These are phyloP conservation scores for Luffia ferchaultella DNA, from an alignment of 2,888 invertebrate genomes.

Conservation along the genomic window DNA sequence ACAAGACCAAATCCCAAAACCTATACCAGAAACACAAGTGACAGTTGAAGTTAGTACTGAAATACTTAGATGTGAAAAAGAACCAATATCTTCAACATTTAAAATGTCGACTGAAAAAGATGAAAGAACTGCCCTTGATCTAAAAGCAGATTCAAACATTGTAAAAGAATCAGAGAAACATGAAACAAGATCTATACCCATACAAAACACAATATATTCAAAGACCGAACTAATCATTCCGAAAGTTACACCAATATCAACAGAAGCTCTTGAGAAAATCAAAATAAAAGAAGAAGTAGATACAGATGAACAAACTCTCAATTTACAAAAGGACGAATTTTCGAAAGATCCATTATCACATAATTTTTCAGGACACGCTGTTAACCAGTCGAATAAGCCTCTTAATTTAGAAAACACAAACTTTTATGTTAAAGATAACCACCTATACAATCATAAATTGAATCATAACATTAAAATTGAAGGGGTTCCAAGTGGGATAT, in stretches of 20 bases:
- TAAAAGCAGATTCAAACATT: slow-evolving; percentile 40
- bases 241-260: slow-evolving; percentile 63
- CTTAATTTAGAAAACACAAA: slow-evolving; percentile 55
- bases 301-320: slow-evolving; percentile 44
- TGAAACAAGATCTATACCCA: slow-evolving; percentile 33
- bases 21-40: slow-evolving; percentile 33
- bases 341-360: slow-evolving; percentile 55
- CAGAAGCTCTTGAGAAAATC: slow-evolving; percentile 53
- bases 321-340: slow-evolving; percentile 52
- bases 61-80: slow-evolving; percentile 48
- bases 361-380: slow-evolving; percentile 39
- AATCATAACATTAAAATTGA: slow-evolving; percentile 54
- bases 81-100: slow-evolving; percentile 35
- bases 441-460: slow-evolving; percentile 51
- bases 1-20: slow-evolving; percentile 32
- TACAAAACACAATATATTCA: slow-evolving; percentile 40
- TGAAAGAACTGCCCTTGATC: slow-evolving; percentile 41
- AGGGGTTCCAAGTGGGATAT: slow-evolving; percentile 45
- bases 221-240: slow-evolving; percentile 72
- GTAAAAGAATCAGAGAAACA: slow-evolving; percentile 27
- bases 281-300: slow-evolving; percentile 63
- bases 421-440: slow-evolving; percentile 55
- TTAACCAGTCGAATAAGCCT: slow-evolving; percentile 45
- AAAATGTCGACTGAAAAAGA: slow-evolving; percentile 42
- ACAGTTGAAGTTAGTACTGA: slow-evolving; percentile 40